A percentile compares a stretch with the other conserved stretches of the same genome.
Evolutionary conservation across 2,797 vertebrate species (phyloP).

Genomic region (Gobionotothen gibberifrons): DNA sequence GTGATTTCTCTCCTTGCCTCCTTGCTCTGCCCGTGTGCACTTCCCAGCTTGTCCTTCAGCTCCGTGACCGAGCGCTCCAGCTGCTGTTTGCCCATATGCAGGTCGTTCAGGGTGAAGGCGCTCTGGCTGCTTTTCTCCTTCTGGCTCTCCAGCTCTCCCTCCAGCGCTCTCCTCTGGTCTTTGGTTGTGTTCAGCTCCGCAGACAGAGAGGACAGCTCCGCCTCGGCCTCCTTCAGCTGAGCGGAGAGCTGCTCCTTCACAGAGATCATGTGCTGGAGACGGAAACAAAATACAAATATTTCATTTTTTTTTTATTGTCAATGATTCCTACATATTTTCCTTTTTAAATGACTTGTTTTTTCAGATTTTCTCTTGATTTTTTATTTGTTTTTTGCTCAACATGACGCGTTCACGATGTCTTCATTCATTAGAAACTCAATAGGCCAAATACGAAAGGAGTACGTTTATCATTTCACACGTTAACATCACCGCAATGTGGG

Average conservation of each 20-base stretch:
- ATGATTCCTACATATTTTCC: not conserved
- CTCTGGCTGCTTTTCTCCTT: slow-evolving; percentile 88
- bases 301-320: not conserved
- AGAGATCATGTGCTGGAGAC: slow-evolving; percentile 90
- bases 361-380: too few relatives aligned
- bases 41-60: slow-evolving; percentile 86
- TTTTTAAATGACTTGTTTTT: not conserved
- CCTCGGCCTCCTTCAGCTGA: slow-evolving; percentile 86
- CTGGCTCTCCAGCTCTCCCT: slow-evolving; percentile 84
- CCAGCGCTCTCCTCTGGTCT: slow-evolving; percentile 82
- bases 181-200: slow-evolving; percentile 82
- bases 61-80: slow-evolving; percentile 85
- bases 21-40: slow-evolving; percentile 79
- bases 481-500: too few relatives aligned
- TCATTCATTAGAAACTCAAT: too few relatives aligned
- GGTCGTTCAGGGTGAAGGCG: slow-evolving; percentile 87
- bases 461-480: too few relatives aligned
- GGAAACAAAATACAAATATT: slow-evolving; percentile 18
- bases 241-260: slow-evolving; percentile 91
- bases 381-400: too few relatives aligned
- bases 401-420: too few relatives aligned
- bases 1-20: slow-evolving; percentile 80
- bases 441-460: too few relatives aligned
- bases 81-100: slow-evolving; percentile 89
- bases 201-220: slow-evolving; percentile 77